phyloP scores from a whole-genome alignment of 2,888 invertebrate species.

The Oxyscelio sp. region DNA sequence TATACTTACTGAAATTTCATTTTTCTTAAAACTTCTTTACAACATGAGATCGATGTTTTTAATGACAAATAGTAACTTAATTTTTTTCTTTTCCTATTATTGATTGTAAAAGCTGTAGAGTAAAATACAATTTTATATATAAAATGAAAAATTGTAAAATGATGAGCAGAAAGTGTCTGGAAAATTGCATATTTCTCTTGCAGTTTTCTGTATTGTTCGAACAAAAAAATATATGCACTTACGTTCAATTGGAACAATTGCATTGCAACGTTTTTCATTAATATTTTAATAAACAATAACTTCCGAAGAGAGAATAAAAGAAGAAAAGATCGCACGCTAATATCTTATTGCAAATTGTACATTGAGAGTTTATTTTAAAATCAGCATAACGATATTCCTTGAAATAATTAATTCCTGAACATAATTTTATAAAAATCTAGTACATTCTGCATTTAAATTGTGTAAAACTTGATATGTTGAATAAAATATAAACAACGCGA shows the following conservation, averaged over 20 bases:
- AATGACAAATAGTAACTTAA: no score
- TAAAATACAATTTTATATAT: no score
- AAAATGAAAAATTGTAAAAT: no score
- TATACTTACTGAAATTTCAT: no score
- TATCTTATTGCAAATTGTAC: background rate
- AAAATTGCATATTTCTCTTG: slow-evolving; percentile 19
- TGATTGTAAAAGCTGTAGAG: no score
- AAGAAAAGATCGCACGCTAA: background rate
- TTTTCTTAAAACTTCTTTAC: no score
- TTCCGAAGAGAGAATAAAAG: background rate
- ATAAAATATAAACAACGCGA: background rate
- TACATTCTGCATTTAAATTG: background rate
- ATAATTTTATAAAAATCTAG: slow-evolving; percentile 1
- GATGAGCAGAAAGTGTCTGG: slow-evolving; percentile 13
- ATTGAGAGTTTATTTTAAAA: background rate
- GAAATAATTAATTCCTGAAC: background rate
- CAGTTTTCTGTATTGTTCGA: background rate
- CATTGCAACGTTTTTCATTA: background rate
- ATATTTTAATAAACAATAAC: background rate
- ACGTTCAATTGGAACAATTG: no score
- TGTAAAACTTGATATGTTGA: background rate
- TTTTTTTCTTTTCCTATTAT: no score
- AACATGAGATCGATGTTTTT: no score
- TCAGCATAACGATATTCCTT: background rate
- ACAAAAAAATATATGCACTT: no score